Base-by-base conservation (phyloP, 2,888 invertebrate genomes). In the Hypomecis atomaria region DNA sequence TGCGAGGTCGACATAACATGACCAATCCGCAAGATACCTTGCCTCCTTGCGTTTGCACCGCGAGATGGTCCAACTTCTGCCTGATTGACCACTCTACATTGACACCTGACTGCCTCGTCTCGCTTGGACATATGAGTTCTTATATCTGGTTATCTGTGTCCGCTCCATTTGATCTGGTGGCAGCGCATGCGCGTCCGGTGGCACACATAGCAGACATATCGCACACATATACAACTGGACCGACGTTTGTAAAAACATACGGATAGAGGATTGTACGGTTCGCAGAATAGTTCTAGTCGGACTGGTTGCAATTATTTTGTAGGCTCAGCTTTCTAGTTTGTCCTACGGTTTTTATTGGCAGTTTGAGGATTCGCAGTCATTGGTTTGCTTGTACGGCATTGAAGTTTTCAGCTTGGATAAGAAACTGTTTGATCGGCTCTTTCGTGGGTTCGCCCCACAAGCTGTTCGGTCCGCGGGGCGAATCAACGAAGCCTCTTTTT, bases 151-250 rank as follows among this genome's bases (percentile, higher is more conserved):
- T 80, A 70, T 73, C 74, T 76, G 86, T 87, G 87, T 90, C 90
- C 91, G 92, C 85, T 90, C 90, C 88, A 90, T 90, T 92, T 91
- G 89, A 85, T 82, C 79, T 71, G 77, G 78, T 78, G 78, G 83
- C 74, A 71, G 77, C 77, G 82, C 81, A 79, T 79, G 83, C 81
- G 85, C 87, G 89, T 92, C 92, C 92, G 92, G 87, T 85, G 87
- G 84, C 92, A 89, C 79, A 91, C 88, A 92, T 92, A 90, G 86
- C 89, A 74, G 70, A 85, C 92, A 91, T 92, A 92, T 90, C 84
- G 91, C 92, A 92, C 92, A 78, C 71, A 70, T 56, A 64, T 60
- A 65, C 85, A 89, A 90, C 85, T 89, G 82, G 90, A 89, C 84
- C 90, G 62, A 85, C 72, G 78, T 78, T 77, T 75, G 86, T 81